These are phyloP conservation scores for Gymnoscopelus microlampas DNA, from an alignment of 2,797 vertebrate genomes.

Conservation along the genomic window DNA sequence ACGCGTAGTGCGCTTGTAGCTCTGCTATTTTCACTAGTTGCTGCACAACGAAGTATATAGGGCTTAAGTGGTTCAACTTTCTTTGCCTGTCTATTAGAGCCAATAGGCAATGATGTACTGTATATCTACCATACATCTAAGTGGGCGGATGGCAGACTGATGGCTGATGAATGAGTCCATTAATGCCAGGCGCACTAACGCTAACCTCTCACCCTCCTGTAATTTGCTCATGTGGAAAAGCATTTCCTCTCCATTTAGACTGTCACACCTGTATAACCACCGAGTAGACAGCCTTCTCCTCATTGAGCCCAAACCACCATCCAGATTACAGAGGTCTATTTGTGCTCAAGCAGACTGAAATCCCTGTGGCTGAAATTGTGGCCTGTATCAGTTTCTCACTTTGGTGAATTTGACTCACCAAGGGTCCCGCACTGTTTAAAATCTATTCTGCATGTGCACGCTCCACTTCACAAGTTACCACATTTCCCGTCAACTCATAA, in stretches of 20 bases:
- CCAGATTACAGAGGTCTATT: slow-evolving; percentile 29
- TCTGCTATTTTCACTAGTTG: too few relatives aligned
- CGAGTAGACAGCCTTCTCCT: slow-evolving; percentile 10
- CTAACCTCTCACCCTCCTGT: slow-evolving; percentile 37
- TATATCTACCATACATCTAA: slow-evolving; percentile 11
- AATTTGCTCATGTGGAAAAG: slow-evolving; percentile 53
- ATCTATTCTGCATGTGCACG: neutral
- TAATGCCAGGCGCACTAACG: slow-evolving; percentile 35
- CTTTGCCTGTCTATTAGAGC: neutral
- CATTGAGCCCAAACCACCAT: slow-evolving; percentile 19
- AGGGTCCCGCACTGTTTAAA: slow-evolving; percentile 14
- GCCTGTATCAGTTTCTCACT: slow-evolving; percentile 20
- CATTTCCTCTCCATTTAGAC: slow-evolving; percentile 50
- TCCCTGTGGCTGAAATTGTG: neutral
- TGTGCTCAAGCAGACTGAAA: slow-evolving; percentile 33
- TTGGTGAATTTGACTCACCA: slow-evolving; percentile 21
- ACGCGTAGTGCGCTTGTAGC: too few relatives aligned
- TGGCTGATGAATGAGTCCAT: slow-evolving; percentile 43
- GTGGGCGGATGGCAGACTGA: slow-evolving; percentile 21
- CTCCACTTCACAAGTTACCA: neutral
- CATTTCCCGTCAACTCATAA: neutral
- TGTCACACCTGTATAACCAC: slow-evolving; percentile 31
- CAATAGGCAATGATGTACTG: neutral
- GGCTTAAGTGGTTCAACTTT: neutral
- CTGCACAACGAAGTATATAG: too few relatives aligned